These are phyloP conservation scores for Helicorthomorpha holstii DNA, from an alignment of 1,140 invertebrate species.

Conservation along the genomic window DNA sequence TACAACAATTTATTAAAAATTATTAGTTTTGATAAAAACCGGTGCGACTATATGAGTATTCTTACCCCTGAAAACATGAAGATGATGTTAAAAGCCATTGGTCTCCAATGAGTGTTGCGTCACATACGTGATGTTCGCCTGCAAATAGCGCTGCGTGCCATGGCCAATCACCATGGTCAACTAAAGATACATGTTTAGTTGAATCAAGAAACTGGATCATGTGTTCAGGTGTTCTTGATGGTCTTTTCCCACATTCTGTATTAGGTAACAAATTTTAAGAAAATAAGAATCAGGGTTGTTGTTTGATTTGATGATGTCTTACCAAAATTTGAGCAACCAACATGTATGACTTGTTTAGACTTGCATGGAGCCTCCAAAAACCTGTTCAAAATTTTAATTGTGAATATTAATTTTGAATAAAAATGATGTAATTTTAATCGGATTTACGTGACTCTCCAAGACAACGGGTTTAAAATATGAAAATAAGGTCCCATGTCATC, in stretches of 20 bases:
- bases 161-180: conserved; percentile 46
- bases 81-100: conserved; percentile 71
- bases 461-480: conserved; percentile 3
- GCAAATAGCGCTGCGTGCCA: conserved; percentile 71
- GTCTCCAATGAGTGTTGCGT: conserved; percentile 57
- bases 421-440: not conserved
- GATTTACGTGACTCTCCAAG: conserved; percentile 1
- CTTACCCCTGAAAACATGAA: conserved; percentile 64
- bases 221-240: conserved; percentile 8
- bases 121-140: conserved; percentile 68
- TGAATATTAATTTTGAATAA: not conserved
- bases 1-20: conserved; percentile 23
- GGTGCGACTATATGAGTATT: too few relatives aligned
- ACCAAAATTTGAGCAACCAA: conserved; percentile 5
- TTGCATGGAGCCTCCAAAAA: conserved; percentile 1
- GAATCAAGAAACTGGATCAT: conserved; percentile 3
- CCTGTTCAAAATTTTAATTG: not conserved
- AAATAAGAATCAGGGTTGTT: too few relatives aligned
- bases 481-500: not conserved
- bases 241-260: conserved; percentile 9
- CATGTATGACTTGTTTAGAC: not conserved
- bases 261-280: too few relatives aligned
- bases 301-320: too few relatives aligned
- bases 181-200: conserved; percentile 3
- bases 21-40: not conserved